Percentiles rank a stretch among this genome's conserved stretches.
Evolutionary conservation across 2,113 vertebrate species (phyloP).

Genomic region (Felis catus): DNA sequence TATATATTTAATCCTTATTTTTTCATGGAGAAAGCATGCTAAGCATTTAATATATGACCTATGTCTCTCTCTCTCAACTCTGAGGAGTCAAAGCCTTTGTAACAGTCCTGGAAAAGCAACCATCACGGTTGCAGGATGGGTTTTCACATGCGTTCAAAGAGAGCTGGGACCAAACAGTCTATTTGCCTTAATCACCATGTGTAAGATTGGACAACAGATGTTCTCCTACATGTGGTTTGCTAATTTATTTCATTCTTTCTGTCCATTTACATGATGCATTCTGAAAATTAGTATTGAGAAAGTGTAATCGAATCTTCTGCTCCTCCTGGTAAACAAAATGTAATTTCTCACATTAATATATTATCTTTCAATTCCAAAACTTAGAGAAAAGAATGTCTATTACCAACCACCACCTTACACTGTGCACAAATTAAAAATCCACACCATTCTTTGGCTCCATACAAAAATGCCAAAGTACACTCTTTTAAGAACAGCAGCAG

Average conservation of each 20-base stretch:
- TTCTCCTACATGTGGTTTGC: constrained; percentile 53
- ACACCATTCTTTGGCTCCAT: neutral
- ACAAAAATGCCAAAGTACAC: constrained; percentile 18
- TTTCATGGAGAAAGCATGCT: constrained; percentile 4
- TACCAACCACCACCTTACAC: neutral
- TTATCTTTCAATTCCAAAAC: constrained; percentile 60
- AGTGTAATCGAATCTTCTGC: constrained; percentile 52
- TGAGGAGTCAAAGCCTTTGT: constrained; percentile 22
- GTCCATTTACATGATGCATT: constrained; percentile 57
- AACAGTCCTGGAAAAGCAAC: neutral
- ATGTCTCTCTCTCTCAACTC: neutral
- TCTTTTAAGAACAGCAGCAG: constrained; percentile 19
- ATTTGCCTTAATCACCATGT: constrained; percentile 66
- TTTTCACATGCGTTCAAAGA: constrained; percentile 32
- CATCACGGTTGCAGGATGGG: neutral
- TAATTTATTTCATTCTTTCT: constrained; percentile 72
- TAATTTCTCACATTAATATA: constrained; percentile 53
- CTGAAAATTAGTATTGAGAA: constrained; percentile 64
- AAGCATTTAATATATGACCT: neutral
- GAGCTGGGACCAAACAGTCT: constrained; percentile 48
- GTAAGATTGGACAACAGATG: constrained; percentile 55
- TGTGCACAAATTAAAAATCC: constrained; percentile 37
- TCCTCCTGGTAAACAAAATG: constrained; percentile 56
- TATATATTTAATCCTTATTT: neutral
- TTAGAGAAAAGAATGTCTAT: constrained; percentile 6